Conservation (phyloP, 2,797 vertebrate species). For the Sebastes glaucus region DNA sequence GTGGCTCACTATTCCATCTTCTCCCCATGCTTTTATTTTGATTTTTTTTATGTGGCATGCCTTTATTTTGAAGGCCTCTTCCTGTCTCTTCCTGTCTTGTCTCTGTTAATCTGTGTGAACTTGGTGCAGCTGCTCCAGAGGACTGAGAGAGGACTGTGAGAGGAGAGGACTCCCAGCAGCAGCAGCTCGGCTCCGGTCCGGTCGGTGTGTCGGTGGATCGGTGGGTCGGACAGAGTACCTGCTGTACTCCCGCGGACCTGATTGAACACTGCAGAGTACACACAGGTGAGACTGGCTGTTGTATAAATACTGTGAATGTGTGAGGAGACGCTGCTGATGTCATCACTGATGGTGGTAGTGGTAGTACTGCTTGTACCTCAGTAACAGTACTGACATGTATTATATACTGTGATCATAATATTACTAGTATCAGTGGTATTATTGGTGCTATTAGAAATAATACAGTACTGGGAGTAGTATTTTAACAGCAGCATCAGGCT, state of each 20-base stretch:
- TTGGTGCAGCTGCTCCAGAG: not conserved
- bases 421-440: not conserved
- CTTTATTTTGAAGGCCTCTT: conserved; percentile 14
- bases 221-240: not conserved
- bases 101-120: rapidly evolving
- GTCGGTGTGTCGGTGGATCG: not conserved
- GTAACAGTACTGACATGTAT: not conserved
- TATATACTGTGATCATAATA: not conserved
- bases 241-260: conserved; percentile 5
- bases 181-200: not conserved
- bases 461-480: not conserved
- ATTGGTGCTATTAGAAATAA: too few relatives aligned
- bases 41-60: not conserved
- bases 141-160: too few relatives aligned
- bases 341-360: not conserved
- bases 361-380: not conserved
- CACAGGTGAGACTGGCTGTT: not conserved
- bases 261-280: not conserved
- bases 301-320: not conserved
- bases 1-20: too few relatives aligned
- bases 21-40: not conserved
- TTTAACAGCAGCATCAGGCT: not conserved
- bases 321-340: not conserved
- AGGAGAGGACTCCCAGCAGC: not conserved
- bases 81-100: not conserved